Conservation (phyloP, 2,113 vertebrate genomes). For the Brienomyrus brachyistius region DNA sequence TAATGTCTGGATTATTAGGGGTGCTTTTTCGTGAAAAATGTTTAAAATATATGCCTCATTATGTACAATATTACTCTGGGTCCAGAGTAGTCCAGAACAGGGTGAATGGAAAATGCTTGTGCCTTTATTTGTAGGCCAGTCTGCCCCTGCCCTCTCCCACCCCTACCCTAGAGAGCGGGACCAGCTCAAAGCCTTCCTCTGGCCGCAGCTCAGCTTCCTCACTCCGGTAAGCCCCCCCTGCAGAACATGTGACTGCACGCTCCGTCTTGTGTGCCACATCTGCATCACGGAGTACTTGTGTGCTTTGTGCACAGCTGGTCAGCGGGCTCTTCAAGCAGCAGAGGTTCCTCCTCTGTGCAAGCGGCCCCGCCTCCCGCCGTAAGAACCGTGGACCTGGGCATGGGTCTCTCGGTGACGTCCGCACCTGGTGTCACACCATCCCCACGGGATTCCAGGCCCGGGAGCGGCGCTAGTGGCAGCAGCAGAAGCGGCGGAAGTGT, state of each 20-base stretch:
- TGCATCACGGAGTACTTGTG: background rate
- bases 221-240: background rate
- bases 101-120: background rate
- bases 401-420: background rate
- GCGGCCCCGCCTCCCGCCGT: background rate
- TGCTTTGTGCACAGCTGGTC: background rate
- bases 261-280: background rate
- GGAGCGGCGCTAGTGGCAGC: too few species aligned
- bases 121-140: constrained; percentile 36
- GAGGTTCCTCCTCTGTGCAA: background rate
- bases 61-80: too few species aligned
- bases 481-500: background rate
- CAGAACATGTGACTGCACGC: background rate
- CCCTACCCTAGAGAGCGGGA: background rate
- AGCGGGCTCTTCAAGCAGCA: background rate
- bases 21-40: too few species aligned
- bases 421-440: background rate
- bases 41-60: too few species aligned
- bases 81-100: background rate
- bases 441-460: background rate
- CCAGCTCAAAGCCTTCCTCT: background rate
- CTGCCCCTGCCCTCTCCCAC: background rate
- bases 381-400: background rate
- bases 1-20: too few species aligned
- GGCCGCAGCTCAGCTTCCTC: background rate